Conservation (phyloP, 2,113 vertebrate genomes). For the Syngnathus floridae region DNA sequence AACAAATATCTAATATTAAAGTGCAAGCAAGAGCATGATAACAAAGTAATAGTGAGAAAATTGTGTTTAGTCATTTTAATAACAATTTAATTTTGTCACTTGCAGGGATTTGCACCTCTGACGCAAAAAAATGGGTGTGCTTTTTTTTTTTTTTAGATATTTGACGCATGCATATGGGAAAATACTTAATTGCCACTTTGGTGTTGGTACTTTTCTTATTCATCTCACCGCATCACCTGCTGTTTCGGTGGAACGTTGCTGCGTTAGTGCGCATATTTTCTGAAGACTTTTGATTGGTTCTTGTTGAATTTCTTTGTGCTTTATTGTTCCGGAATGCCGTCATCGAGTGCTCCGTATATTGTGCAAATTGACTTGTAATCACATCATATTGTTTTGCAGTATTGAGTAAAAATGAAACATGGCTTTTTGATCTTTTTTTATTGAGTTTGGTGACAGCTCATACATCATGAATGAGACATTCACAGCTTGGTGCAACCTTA, state of each 20-base stretch:
- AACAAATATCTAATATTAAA: too few species aligned
- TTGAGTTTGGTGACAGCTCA: neutral
- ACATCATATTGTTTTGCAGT: constrained; percentile 1
- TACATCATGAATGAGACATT: constrained; percentile 5
- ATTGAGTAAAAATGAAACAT: constrained; percentile 1
- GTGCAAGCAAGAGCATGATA: too few species aligned
- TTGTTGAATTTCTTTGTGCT: neutral
- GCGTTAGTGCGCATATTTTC: neutral
- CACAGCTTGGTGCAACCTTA: neutral
- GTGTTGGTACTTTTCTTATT: neutral
- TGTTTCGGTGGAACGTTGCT: neutral
- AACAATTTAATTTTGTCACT: too few species aligned
- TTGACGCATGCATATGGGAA: neutral
- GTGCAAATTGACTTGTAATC: neutral
- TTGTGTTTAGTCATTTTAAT: neutral
- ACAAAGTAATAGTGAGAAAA: too few species aligned
- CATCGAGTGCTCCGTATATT: neutral
- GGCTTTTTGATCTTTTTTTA: neutral
- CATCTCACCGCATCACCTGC: neutral
- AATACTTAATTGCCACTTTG: neutral
- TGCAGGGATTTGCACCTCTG: too few species aligned
- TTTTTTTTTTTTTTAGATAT: too few species aligned
- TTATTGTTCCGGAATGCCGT: neutral
- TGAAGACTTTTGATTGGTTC: neutral
- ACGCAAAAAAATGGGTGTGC: too few species aligned